Conservation (phyloP, 2,888 invertebrate genomes). For the Rhodophaea formosa region DNA sequence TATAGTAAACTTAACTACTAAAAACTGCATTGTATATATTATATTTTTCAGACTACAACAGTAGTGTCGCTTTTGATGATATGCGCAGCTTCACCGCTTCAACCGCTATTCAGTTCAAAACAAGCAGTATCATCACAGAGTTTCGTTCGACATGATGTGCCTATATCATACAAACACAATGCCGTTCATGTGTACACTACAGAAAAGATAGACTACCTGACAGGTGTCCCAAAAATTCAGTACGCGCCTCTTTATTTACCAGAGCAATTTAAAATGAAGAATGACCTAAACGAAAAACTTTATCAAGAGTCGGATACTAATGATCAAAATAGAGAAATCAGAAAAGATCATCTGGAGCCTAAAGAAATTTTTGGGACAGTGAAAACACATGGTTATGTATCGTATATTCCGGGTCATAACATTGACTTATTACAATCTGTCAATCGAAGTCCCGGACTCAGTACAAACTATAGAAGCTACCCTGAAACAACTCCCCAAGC, state of each 20-base stretch:
- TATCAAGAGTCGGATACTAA: not conserved
- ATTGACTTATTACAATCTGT: slow-evolving; percentile 32
- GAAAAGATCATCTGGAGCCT: slow-evolving; percentile 41
- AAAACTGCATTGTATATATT: not conserved
- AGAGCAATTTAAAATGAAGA: not conserved
- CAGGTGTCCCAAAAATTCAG: slow-evolving; percentile 29
- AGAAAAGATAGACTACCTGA: slow-evolving; percentile 22
- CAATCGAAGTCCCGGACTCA: slow-evolving; percentile 35
- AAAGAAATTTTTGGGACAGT: not conserved
- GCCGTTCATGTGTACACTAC: slow-evolving; percentile 34
- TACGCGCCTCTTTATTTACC: slow-evolving; percentile 37
- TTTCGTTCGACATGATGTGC: slow-evolving; percentile 38
- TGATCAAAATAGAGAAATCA: not conserved
- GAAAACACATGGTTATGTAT: no score
- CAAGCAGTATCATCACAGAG: slow-evolving; percentile 38
- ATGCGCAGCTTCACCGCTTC: slow-evolving; percentile 21
- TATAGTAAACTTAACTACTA: not conserved
- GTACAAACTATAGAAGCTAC: slow-evolving; percentile 35
- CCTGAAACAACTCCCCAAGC: slow-evolving; percentile 26
- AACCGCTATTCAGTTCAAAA: slow-evolving; percentile 23
- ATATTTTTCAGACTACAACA: slow-evolving; percentile 35
- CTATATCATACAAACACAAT: slow-evolving; percentile 38
- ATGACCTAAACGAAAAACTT: not conserved
- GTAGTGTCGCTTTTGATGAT: slow-evolving; percentile 29
- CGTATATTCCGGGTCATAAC: slow-evolving; percentile 36